Conservation (phyloP, 1,140 invertebrate genomes). For the Mercenaria mercenaria region DNA sequence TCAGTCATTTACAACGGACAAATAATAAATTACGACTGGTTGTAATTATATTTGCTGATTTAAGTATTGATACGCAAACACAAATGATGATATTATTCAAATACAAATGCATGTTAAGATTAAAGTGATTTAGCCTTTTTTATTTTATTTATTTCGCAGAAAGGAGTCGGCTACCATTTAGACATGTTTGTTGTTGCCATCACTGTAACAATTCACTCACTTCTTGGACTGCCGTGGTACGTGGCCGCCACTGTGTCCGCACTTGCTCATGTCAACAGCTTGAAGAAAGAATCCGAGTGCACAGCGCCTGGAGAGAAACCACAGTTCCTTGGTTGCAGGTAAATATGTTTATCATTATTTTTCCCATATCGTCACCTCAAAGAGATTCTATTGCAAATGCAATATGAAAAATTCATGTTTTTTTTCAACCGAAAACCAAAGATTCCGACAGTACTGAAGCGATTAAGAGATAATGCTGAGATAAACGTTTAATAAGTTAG, state of each 20-base stretch:
- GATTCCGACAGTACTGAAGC: too few relatives aligned
- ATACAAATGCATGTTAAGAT: too few relatives aligned
- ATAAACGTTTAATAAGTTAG: too few relatives aligned
- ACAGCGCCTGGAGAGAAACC: constrained; percentile 99
- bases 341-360: background rate
- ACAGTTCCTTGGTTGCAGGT: constrained; percentile 95
- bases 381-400: too few relatives aligned
- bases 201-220: constrained; percentile 95
- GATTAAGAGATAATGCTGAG: too few relatives aligned
- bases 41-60: too few relatives aligned
- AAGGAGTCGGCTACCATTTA: constrained; percentile 99
- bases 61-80: too few relatives aligned
- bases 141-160: constrained; percentile 90
- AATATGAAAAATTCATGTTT: background rate
- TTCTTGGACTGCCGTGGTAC: constrained; percentile 99
- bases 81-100: too few relatives aligned
- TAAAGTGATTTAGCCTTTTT: too few relatives aligned
- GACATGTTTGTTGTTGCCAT: constrained; percentile 97
- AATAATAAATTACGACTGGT: too few relatives aligned
- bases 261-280: constrained; percentile 99
- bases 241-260: constrained; percentile 98
- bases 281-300: constrained; percentile 98
- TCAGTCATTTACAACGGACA: too few relatives aligned
- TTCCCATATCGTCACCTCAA: background rate
- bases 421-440: background rate